Conservation (phyloP, 2,888 invertebrate genomes). For the Oscheius sp. region DNA sequence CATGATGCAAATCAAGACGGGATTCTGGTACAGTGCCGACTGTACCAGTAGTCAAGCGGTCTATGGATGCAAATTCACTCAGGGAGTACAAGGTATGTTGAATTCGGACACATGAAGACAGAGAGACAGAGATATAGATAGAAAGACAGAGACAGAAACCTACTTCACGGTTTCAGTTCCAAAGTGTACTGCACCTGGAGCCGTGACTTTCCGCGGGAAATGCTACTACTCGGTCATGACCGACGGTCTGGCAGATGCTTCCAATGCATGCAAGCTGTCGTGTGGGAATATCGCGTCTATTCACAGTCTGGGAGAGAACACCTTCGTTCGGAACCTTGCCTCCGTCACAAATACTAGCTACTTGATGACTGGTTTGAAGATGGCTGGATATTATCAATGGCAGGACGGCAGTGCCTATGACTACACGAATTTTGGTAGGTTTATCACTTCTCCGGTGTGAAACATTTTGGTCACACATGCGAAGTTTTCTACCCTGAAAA, state of each 20-base stretch:
- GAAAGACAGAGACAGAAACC: too few species aligned
- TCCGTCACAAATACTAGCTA: neutral
- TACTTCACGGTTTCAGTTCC: constrained; percentile 10
- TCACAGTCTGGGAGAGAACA: constrained; percentile 18
- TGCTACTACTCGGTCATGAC: constrained; percentile 9
- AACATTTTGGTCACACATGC: neutral
- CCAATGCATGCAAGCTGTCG: neutral
- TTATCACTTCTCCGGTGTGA: neutral
- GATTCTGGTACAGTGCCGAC: constrained; percentile 22
- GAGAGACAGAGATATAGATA: too few species aligned
- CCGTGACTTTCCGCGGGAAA: constrained; percentile 21
- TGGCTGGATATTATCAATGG: neutral
- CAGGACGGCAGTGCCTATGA: constrained; percentile 2
- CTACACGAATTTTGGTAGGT: constrained; percentile 19
- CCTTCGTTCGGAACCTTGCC: constrained; percentile 19
- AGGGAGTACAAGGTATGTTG: neutral
- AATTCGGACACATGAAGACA: too few species aligned
- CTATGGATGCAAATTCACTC: constrained; percentile 21
- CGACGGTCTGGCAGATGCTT: neutral
- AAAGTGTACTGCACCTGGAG: neutral
- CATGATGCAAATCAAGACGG: constrained; percentile 5
- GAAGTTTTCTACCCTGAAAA: too few species aligned
- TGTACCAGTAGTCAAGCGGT: constrained; percentile 10
- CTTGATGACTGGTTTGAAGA: constrained; percentile 16
- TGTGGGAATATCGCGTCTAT: constrained; percentile 22